A percentile compares a stretch with the other conserved stretches of the same genome.
phyloP scores from a whole-genome alignment of 2,888 invertebrate species.

The Caradrina kadenii region DNA sequence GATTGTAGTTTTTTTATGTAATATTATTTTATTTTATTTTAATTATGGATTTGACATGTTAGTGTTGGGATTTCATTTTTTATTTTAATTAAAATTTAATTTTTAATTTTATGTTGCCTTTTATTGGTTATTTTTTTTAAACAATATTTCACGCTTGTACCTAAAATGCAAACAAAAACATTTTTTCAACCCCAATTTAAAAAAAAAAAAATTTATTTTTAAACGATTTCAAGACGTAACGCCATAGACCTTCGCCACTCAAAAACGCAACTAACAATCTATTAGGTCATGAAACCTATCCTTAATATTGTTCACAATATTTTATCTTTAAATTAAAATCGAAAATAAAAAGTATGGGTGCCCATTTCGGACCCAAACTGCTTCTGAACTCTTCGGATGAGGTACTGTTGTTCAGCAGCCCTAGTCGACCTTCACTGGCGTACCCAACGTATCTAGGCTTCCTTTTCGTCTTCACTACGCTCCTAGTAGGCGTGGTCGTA shows the following conservation, averaged over 20 bases:
- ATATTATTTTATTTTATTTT: slow-evolving; percentile 31
- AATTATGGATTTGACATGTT: slow-evolving; percentile 36
- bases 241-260: background rate
- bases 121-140: background rate
- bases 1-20: slow-evolving; percentile 36
- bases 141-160: background rate
- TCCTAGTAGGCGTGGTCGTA: slow-evolving; percentile 80
- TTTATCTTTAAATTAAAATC: slow-evolving; percentile 42
- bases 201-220: too few species aligned
- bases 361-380: accelerated
- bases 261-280: slow-evolving; percentile 46
- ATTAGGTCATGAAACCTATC: slow-evolving; percentile 67
- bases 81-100: slow-evolving; percentile 15
- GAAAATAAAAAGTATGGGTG: slow-evolving; percentile 5
- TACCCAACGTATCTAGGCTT: slow-evolving; percentile 79
- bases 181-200: background rate
- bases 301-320: slow-evolving; percentile 5
- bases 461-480: slow-evolving; percentile 78
- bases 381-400: slow-evolving; percentile 31
- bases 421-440: slow-evolving; percentile 70
- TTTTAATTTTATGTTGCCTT: background rate
- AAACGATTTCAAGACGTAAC: background rate
- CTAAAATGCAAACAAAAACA: background rate
- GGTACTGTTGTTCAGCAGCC: slow-evolving; percentile 62
- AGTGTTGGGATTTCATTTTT: slow-evolving; percentile 6